These are phyloP conservation scores for Operophtera brumata DNA, from an alignment of 2,888 invertebrate species.

Conservation along the genomic window DNA sequence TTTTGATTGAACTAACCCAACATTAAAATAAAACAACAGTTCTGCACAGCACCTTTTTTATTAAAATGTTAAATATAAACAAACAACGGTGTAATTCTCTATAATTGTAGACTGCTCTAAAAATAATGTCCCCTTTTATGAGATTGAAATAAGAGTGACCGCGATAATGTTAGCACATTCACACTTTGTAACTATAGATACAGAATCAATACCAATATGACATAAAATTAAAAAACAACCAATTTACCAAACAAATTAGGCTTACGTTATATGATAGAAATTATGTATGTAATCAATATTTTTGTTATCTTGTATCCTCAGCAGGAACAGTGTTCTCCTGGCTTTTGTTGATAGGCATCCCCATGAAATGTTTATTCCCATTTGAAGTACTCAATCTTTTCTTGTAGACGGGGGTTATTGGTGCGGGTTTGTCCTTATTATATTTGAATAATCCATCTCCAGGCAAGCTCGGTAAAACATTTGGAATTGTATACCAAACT, in stretches of 20 bases:
- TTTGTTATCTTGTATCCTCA: slow-evolving; percentile 57
- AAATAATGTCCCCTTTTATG: no score
- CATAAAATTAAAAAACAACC: slow-evolving; percentile 19
- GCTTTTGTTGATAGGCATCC: slow-evolving; percentile 85
- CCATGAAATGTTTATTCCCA: slow-evolving; percentile 86
- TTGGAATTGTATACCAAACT: slow-evolving; percentile 85
- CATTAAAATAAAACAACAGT: background rate
- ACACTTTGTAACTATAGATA: no score
- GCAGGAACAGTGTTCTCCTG: slow-evolving; percentile 56
- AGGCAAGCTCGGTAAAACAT: slow-evolving; percentile 84
- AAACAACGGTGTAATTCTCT: slow-evolving; percentile 12
- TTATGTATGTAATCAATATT: background rate
- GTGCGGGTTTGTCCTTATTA: slow-evolving; percentile 76
- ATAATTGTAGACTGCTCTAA: slow-evolving; percentile 12
- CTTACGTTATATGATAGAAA: background rate
- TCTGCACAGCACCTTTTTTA: slow-evolving; percentile 25
- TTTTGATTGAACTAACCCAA: no score
- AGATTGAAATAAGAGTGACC: background rate
- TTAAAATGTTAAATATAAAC: slow-evolving; percentile 4
- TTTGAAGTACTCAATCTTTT: slow-evolving; percentile 72
- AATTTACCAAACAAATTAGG: slow-evolving; percentile 11
- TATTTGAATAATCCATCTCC: slow-evolving; percentile 91
- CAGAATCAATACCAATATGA: background rate
- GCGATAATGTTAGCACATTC: no score
- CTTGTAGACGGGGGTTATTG: slow-evolving; percentile 54